Base-by-base conservation (phyloP, 2,113 vertebrate species). In the Brachypodius melanocephalos region DNA sequence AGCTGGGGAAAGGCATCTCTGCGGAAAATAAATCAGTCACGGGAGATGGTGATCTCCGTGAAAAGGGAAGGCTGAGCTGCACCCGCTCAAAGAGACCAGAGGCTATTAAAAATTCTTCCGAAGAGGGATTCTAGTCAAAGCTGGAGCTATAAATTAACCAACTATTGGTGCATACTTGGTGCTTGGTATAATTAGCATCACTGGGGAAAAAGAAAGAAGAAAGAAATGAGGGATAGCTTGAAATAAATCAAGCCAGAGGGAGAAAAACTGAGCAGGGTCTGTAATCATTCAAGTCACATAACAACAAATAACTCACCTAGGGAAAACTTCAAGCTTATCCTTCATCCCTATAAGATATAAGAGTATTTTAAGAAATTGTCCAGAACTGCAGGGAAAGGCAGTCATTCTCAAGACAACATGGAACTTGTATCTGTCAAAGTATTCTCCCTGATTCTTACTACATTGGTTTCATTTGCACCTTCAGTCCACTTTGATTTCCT, bases 21-120 rank as follows among this genome's bases (percentile, higher is more conserved):
- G 12, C 3, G 28, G 28, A 43, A 68, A 83, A 48, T 3, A 24
- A 68, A 0, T 8, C 10, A 72, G n/a, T 22, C 45, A 14, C 19
- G 14, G 31, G n/a, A 43, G 32, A 43, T 0, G 1, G n/a, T 0
- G 3, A 22, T 25, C 17, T 20, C 20, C 1, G 15, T 12, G 48
- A 46, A 49, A 86, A 79, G 17, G 20, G 34, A 52, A 67, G 20
- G 52, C 61, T 77, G 69, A 0, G 0, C 19, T 78, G 76, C 16
- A 18, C 7, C 14, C 0, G 0, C 58, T 74, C 72, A 38, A 38
- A 90, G 52, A 75, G 48, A 43, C 46, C 4, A 12, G 15, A 77
- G 48, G 58, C 42, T 85, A 20, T 73, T 80, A 82, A 85, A 67
- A 87, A 92, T 85, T 89, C 71, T 48, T 75, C 48, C n/a, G 52